Base-by-base conservation (phyloP, 1,140 invertebrate species). In the Aphidius gifuensis region DNA sequence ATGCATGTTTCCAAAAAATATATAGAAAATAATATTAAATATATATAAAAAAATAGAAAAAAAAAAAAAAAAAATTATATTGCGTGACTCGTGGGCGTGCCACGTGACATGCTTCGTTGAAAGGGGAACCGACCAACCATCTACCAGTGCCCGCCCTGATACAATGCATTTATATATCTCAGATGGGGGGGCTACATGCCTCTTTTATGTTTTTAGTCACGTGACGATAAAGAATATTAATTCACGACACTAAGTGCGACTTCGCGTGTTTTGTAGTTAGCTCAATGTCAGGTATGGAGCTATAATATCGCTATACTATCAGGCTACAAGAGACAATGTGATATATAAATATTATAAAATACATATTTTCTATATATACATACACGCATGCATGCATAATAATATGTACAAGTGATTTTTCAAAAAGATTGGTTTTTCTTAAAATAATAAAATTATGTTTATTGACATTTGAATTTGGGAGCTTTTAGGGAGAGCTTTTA, bases 1-100 rank as follows among this genome's bases (percentile, higher is more conserved):
- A 32, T 32, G 23, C 23, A 32, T 32, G 23, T 32, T 32, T 32
- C 46, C 16, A 21, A 59, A 48, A 11, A 23, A 23, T 49, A 59
- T 49, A 43, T 42, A 50, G 9, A 7, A 59, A 50, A 50, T 43
- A 59, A 42, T 49, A 11, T n/a, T 59, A 59, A 4, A 8, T 49
- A 21, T 58, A 7, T 9, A 46, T 23, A 51, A 32, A 53, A 61
- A 58, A 58, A 55, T 6, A 40, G 32, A 6, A 39, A 38, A 11
- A 42, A 5, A 32, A 43, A 46, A 5, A 39, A 40, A 23, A 23
- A 47, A 65, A 73, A 69, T 72, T 65, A 64, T 61, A 46, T 76
- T 58, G 71, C 75, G 75, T 76, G 75, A 75, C 73, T 71, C 68
- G 74, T 75, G 71, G 74, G 74, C 74, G 74, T 74, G 69, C 65